Percentiles rank a stretch among this genome's conserved stretches.
Conservation (phyloP, 2,888 invertebrate species). For the Parnassius orleans region DNA sequence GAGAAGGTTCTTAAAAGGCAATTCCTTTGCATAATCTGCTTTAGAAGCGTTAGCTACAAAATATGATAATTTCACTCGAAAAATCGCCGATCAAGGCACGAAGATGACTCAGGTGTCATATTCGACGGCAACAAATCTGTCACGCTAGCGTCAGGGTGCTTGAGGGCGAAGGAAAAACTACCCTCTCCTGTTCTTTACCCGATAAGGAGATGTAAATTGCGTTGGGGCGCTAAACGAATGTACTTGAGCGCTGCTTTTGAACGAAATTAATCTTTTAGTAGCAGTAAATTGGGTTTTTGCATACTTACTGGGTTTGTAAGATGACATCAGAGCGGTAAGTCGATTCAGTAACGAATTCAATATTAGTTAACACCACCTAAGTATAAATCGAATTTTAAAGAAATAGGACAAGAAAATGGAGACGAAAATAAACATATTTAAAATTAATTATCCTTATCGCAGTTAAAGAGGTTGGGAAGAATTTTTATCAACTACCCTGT, state of each 20-base stretch:
- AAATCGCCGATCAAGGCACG: conserved; percentile 33
- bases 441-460: too few relatives aligned
- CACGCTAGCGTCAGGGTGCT: conserved; percentile 20
- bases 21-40: conserved; percentile 32
- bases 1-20: conserved; percentile 16
- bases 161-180: conserved; percentile 29
- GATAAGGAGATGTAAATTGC: conserved; percentile 76
- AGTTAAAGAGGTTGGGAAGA: too few relatives aligned
- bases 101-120: conserved; percentile 26
- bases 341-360: too few relatives aligned
- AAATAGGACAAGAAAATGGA: too few relatives aligned
- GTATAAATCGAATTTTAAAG: too few relatives aligned
- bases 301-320: neutral
- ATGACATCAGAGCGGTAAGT: too few relatives aligned
- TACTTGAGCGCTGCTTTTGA: conserved; percentile 54
- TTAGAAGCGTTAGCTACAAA: conserved; percentile 37
- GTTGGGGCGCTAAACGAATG: conserved; percentile 61
- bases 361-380: too few relatives aligned
- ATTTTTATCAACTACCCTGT: too few relatives aligned
- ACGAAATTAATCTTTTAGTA: conserved; percentile 31
- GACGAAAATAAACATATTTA: too few relatives aligned
- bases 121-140: conserved; percentile 31
- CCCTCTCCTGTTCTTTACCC: conserved; percentile 53
- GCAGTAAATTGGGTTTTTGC: neutral
- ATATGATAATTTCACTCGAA: conserved; percentile 47